Percentiles rank a stretch among this genome's conserved stretches.
Evolutionary conservation across 2,797 vertebrate species (phyloP).

Genomic region (Danio albolineatus): DNA sequence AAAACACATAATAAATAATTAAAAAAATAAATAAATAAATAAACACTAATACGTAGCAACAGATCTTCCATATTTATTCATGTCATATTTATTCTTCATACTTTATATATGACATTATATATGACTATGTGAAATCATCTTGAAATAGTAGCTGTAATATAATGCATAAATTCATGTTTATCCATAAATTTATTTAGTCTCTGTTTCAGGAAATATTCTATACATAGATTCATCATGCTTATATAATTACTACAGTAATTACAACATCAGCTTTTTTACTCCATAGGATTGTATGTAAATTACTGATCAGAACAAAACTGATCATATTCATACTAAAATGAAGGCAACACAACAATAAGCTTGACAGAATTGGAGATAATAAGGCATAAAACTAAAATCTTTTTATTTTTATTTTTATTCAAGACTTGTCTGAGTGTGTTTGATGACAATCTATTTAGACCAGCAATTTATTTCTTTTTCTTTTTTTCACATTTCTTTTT

Average conservation of each 20-base stretch:
- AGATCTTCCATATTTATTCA: background rate
- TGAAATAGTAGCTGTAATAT: too few relatives aligned
- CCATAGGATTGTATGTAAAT: background rate
- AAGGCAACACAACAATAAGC: background rate
- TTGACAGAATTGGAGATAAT: background rate
- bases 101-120: too few relatives aligned
- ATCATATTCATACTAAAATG: slow-evolving; percentile 1
- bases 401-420: slow-evolving; percentile 17
- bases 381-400: background rate
- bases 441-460: slow-evolving; percentile 35
- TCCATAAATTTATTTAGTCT: background rate
- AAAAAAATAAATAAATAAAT: too few relatives aligned
- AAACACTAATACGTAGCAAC: background rate
- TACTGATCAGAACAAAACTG: background rate
- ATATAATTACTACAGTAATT: background rate
- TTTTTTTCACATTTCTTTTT: slow-evolving; percentile 11
- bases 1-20: background rate
- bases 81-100: background rate
- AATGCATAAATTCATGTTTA: too few relatives aligned
- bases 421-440: slow-evolving; percentile 10
- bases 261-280: background rate
- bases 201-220: background rate
- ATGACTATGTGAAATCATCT: too few relatives aligned
- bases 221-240: background rate
- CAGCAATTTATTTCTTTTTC: slow-evolving; percentile 26